Conservation (phyloP, 2,113 vertebrate species). For the Sceloporus tristichus region DNA sequence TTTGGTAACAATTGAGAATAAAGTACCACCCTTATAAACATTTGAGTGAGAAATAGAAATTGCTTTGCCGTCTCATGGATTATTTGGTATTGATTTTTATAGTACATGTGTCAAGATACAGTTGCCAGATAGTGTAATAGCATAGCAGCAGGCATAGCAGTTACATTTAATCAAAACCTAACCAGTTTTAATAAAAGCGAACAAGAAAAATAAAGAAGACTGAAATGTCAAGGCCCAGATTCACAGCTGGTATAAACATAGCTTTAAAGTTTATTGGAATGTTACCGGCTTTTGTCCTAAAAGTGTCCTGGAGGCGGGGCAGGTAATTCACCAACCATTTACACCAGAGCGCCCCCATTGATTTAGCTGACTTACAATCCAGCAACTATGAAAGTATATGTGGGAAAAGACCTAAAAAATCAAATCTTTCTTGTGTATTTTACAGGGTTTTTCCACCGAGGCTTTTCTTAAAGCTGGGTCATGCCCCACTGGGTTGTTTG, state of each 20-base stretch:
- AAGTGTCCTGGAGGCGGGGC: background rate
- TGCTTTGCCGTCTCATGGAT: constrained; percentile 10
- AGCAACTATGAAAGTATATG: background rate
- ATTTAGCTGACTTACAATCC: constrained; percentile 12
- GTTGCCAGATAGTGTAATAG: constrained; percentile 28
- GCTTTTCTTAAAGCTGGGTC: background rate
- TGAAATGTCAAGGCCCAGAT: constrained; percentile 32
- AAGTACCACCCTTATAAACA: constrained; percentile 19
- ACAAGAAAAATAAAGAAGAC: constrained; percentile 39
- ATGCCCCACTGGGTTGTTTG: background rate
- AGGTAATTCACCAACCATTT: constrained; percentile 7
- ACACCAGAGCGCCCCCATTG: background rate
- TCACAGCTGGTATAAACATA: constrained; percentile 31
- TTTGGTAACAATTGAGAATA: background rate
- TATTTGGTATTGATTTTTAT: constrained; percentile 38
- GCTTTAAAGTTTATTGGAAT: constrained; percentile 11
- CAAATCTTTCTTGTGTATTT: background rate
- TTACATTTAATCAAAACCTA: constrained; percentile 34
- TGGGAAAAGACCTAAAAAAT: background rate
- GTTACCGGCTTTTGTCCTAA: constrained; percentile 18
- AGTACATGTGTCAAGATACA: constrained; percentile 31
- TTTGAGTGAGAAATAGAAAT: constrained; percentile 22
- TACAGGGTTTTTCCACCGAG: constrained; percentile 7
- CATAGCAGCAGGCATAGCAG: constrained; percentile 23
- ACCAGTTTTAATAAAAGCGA: constrained; percentile 36